Base-by-base conservation (phyloP, 2,113 vertebrate genomes). In the Brachirus orientalis region DNA sequence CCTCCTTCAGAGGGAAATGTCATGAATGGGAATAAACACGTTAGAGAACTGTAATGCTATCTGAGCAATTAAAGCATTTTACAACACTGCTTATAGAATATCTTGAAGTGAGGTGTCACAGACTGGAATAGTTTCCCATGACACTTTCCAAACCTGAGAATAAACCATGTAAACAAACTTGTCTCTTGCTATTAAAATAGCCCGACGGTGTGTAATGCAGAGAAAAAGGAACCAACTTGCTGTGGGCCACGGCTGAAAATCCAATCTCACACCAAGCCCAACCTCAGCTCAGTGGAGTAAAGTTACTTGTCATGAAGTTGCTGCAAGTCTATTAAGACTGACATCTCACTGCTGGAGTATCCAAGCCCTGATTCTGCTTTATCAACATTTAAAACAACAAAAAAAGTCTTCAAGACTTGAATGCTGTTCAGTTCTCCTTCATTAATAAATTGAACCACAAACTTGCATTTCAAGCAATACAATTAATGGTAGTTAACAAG, bases 301-400 rank as follows among this genome's bases (percentile, higher is more conserved):
- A 20, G 69, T 91, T 90, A 60, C 87, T 86, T 90, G 90, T 89
- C 88, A 88, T 77, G 84, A 74, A 83, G 79, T 74, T 77, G 18
- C 75, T 87, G 86, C 75, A 72, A 85, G 81, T 92, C 89, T 90
- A 89, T 89, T 90, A 92, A 84, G 78, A 74, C 85, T 80, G 72
- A 68, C 79, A 81, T 72, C 53, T 56, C 60, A 43, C 57, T 17
- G 35, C 43, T 58, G 43, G 56, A 45, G 70, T 52, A 33, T 60
- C n/a, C 9, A 11, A 28, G 50, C 16, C 36, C 18, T 45, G 59
- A 62, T 6, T 46, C 53, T 56, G 40, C 48, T 63, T 59, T 53
- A 69, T 40, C 44, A 35, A 50, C 65, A 41, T 81, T 76, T 47
- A 71, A 20, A 35, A 33, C 17, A 13, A 10, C 40, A 13, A 13